Evolutionary conservation across 2,797 vertebrate species (phyloP).

Genomic region (Danio choprae): DNA sequence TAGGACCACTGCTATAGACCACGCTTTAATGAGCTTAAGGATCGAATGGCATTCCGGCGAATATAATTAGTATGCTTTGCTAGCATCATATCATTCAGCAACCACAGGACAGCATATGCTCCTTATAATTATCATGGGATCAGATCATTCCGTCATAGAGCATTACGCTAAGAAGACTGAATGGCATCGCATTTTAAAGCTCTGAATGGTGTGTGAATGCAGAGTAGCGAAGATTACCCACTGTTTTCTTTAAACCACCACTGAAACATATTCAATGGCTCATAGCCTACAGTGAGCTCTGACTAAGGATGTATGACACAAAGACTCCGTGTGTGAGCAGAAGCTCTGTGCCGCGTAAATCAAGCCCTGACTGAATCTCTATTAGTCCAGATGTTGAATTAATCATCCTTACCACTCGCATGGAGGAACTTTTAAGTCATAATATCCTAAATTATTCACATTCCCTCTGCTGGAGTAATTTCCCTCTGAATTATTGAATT

Average conservation of each 20-base stretch:
- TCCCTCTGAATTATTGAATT: constrained; percentile 82
- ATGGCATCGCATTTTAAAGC: constrained; percentile 37
- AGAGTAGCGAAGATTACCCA: constrained; percentile 27
- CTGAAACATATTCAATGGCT: constrained; percentile 34
- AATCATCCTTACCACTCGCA: constrained; percentile 73
- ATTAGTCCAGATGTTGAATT: constrained; percentile 81
- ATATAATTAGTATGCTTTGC: constrained; percentile 53
- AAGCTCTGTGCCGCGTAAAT: constrained; percentile 60
- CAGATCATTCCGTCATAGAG: constrained; percentile 53
- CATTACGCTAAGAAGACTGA: constrained; percentile 48
- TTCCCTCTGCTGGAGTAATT: constrained; percentile 76
- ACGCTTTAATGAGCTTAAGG: constrained; percentile 25
- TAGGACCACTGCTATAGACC: background rate
- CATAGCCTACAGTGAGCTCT: constrained; percentile 32
- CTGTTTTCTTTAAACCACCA: constrained; percentile 36
- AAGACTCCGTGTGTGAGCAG: constrained; percentile 54
- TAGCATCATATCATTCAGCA: constrained; percentile 54
- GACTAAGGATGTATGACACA: constrained; percentile 48
- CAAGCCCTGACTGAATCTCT: constrained; percentile 66
- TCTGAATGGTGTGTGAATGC: constrained; percentile 22
- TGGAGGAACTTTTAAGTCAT: constrained; percentile 80
- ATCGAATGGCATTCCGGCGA: constrained; percentile 29
- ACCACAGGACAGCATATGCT: constrained; percentile 56
- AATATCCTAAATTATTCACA: constrained; percentile 84
- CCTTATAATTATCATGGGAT: constrained; percentile 59